A percentile compares a stretch with the other conserved stretches of the same genome.
These are phyloP conservation scores for Drepana arcuata DNA, from an alignment of 1,140 invertebrate species.

Conservation along the genomic window DNA sequence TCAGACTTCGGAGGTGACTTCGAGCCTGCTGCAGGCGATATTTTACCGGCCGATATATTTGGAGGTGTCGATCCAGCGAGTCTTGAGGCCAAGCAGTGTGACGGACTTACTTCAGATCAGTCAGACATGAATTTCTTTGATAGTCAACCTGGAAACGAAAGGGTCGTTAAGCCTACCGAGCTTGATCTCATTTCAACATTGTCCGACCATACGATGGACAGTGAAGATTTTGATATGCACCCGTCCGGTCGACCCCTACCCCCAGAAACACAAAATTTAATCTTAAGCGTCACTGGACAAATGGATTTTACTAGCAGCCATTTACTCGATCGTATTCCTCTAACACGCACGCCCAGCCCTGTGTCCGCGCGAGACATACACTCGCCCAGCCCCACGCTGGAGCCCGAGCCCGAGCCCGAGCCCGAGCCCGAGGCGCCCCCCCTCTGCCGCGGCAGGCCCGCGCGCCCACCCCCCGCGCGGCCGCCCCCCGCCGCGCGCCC, in stretches of 20 bases:
- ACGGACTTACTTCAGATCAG: conserved; percentile 19
- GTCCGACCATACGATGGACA: conserved; percentile 26
- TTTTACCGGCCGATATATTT: conserved; percentile 58
- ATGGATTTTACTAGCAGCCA: conserved; percentile 91
- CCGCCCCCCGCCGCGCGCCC: conserved; percentile 45
- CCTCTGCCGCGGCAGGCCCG: conserved; percentile 38
- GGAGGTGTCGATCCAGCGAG: conserved; percentile 37
- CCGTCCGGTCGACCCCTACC: conserved; percentile 74
- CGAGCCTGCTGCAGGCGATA: conserved; percentile 65
- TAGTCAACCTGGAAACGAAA: conserved; percentile 22
- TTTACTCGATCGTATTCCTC: conserved; percentile 84
- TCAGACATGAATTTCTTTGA: conserved; percentile 31
- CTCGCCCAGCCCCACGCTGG: conserved; percentile 88
- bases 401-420: conserved; percentile 60
- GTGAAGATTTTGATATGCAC: conserved; percentile 37
- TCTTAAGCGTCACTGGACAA: conserved; percentile 88
- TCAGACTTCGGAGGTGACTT: conserved; percentile 74
- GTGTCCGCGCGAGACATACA: conserved; percentile 84
- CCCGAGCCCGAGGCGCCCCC: neutral
- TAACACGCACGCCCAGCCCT: conserved; percentile 86
- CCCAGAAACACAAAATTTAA: conserved; percentile 85
- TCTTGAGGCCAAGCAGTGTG: conserved; percentile 42
- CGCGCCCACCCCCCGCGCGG: conserved; percentile 54
- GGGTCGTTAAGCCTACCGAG: conserved; percentile 45
- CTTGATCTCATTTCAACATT: conserved; percentile 42